Evolutionary conservation across 2,113 vertebrate genomes (phyloP).

Genomic region (Trichechus manatus): DNA sequence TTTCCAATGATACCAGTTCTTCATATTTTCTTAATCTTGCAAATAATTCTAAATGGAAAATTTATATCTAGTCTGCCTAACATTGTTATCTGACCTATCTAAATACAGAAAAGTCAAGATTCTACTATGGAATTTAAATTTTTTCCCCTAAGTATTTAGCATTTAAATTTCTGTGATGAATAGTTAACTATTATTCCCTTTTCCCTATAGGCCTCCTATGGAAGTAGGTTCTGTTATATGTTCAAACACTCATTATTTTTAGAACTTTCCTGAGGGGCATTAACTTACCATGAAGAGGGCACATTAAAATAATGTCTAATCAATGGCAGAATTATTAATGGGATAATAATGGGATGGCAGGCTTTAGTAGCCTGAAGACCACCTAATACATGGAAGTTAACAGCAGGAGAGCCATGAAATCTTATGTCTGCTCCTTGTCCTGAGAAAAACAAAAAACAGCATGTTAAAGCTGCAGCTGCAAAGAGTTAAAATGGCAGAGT

Average conservation of each 20-base stretch:
- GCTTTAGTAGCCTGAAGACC: background rate
- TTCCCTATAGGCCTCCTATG: background rate
- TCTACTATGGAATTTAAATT: background rate
- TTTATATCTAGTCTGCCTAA: background rate
- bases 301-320: constrained; percentile 53
- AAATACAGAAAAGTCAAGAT: background rate
- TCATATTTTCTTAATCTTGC: constrained; percentile 59
- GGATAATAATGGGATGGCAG: background rate
- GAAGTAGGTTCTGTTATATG: constrained; percentile 52
- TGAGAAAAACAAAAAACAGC: background rate
- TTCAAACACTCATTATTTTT: constrained; percentile 69
- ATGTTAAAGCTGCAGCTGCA: background rate
- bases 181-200: background rate
- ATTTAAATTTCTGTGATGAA: constrained; percentile 63
- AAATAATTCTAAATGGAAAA: constrained; percentile 46
- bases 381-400: constrained; percentile 39
- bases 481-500: background rate
- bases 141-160: background rate
- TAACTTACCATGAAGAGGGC: constrained; percentile 30
- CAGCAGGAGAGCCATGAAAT: background rate
- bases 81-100: background rate
- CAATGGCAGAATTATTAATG: constrained; percentile 43
- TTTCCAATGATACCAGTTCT: background rate
- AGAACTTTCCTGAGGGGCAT: constrained; percentile 22
- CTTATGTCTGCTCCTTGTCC: background rate